Base-by-base conservation (phyloP, 2,113 vertebrate genomes). In the Tylochromis polylepis region DNA sequence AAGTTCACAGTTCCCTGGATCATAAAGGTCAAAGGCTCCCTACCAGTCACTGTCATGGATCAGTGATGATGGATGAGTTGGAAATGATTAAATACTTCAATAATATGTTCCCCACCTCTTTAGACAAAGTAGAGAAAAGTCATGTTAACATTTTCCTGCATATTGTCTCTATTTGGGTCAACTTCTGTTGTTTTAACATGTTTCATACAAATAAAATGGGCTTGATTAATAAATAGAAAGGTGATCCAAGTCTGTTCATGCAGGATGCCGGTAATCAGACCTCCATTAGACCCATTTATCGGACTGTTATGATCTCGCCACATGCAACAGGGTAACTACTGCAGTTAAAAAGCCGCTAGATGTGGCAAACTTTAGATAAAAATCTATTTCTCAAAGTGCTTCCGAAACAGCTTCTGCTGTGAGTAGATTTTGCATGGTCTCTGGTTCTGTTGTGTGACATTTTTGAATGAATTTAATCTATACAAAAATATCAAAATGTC, bases 21-120 rank as follows among this genome's bases (percentile, higher is more conserved):
- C 79, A 58, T 2, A 58, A 18, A 62, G 43, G 81, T 84, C 82
- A 89, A 36, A 87, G 11, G 6, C 78, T 62, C 22, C 36, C 4
- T 20, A 29, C 20, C 38, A 14, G 46, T 27, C 70, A 70, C 15
- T 53, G 27, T 29, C 11, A 4, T 49, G 46, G 11, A 58, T 12
- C 38, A 86, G 49, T 18, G 29, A 59, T 31, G 49, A 29, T 10
- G 41, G 49, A 36, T 51, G 75, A 80, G 12, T 11, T 65, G 31
- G 10, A 57, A 58, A 55, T 53, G 3, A 58, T 38, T 51, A 46
- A 56, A 24, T 31, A 24, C 57, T 62, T 78, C 16, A 49, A 57
- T 27, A 85, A 55, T 24, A 16, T 16, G 15, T 27, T 0, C 14
- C 9, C 3, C 2, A 38, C 60, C 51, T n/a, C 20, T 59, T 22